These are phyloP conservation scores for Tilapia sparmanii DNA, from an alignment of 2,113 vertebrate species.

Conservation along the genomic window DNA sequence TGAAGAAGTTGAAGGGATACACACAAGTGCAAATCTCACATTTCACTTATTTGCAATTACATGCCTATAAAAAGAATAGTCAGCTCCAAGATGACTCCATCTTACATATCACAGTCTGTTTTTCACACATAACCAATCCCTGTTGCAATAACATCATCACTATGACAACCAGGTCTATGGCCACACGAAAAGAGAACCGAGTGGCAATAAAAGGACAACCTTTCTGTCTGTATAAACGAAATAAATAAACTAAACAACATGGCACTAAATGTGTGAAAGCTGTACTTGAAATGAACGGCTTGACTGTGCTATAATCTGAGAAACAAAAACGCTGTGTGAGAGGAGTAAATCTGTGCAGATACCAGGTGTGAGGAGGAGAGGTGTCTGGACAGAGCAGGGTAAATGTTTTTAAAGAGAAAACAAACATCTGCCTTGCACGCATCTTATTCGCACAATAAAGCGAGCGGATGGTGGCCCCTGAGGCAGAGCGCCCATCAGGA, in stretches of 20 bases:
- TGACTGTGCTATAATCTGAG: not conserved
- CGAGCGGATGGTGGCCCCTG: not conserved
- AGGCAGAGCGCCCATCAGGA: not conserved
- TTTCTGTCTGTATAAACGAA: not conserved
- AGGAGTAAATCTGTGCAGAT: not conserved
- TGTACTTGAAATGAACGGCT: not conserved
- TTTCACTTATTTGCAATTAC: fast-evolving
- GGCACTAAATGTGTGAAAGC: not conserved
- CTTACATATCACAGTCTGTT: not conserved
- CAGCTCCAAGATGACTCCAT: not conserved
- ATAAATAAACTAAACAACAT: not conserved
- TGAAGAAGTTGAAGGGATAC: not conserved
- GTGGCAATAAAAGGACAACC: not conserved
- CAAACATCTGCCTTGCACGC: constrained; percentile 47
- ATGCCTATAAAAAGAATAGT: not conserved
- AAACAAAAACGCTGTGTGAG: not conserved
- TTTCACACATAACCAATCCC: not conserved
- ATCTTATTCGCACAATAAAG: constrained; percentile 31
- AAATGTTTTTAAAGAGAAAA: not conserved
- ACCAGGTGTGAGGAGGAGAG: not conserved
- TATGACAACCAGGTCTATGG: constrained; percentile 2
- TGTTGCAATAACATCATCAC: not conserved
- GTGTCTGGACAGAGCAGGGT: not conserved
- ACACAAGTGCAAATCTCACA: not conserved
- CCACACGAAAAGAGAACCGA: not conserved